phyloP scores from a whole-genome alignment of 1,140 invertebrate genomes.

The Drosophila tristis region DNA sequence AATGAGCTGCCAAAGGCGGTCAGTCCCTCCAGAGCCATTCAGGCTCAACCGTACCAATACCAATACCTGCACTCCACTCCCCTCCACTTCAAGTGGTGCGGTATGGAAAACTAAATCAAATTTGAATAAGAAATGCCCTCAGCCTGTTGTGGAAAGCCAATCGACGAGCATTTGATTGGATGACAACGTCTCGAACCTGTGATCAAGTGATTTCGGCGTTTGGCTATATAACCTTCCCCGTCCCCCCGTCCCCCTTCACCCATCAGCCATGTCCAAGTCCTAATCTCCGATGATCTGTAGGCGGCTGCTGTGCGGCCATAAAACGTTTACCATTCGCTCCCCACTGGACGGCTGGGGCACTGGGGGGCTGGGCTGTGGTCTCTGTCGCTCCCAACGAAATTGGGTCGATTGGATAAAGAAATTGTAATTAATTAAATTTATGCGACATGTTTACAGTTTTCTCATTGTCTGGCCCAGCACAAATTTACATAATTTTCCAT shows the following conservation, averaged over 20 bases:
- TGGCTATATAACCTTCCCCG: conserved; percentile 1
- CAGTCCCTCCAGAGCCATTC: conserved; percentile 8
- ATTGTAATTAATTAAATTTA: conserved; percentile 83
- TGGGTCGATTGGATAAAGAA: conserved; percentile 81
- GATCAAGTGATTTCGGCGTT: conserved; percentile 68
- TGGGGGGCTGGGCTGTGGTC: background rate
- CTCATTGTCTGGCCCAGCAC: conserved; percentile 62
- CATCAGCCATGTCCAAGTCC: conserved; percentile 2
- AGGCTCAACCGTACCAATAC: background rate
- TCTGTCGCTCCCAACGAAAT: conserved; percentile 17
- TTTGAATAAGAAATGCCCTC: conserved; percentile 74
- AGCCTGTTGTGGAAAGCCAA: conserved; percentile 50
- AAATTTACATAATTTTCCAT: conserved; percentile 74
- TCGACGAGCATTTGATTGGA: conserved; percentile 62
- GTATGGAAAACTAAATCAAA: conserved; percentile 70
- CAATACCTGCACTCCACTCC: background rate
- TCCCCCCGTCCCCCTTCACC: no score
- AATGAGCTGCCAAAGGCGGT: conserved; percentile 80
- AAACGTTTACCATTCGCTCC: conserved; percentile 59
- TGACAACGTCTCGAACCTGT: conserved; percentile 51
- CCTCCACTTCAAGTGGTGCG: conserved; percentile 12
- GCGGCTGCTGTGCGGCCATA: conserved; percentile 79
- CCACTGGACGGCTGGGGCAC: background rate
- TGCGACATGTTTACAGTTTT: conserved; percentile 82
- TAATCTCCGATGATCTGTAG: conserved; percentile 75